A percentile compares a stretch with the other conserved stretches of the same genome.
These are phyloP conservation scores for Cristatella mucedo DNA, from an alignment of 2,888 invertebrate species.

Conservation along the genomic window DNA sequence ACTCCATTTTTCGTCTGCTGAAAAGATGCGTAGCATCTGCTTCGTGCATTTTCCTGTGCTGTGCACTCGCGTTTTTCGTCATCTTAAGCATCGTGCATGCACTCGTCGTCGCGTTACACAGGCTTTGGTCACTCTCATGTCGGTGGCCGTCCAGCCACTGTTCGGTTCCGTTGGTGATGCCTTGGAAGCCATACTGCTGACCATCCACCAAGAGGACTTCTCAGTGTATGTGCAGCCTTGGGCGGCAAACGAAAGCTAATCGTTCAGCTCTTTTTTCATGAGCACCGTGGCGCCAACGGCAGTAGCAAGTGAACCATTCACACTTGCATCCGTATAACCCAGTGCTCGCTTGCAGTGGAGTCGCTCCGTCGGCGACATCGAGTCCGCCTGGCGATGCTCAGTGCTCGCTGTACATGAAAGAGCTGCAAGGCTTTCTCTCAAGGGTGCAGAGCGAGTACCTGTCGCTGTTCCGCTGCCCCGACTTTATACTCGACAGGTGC, in stretches of 20 bases:
- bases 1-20: too few species aligned
- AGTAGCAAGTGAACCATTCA: too few species aligned
- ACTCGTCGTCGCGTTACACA: conserved; percentile 13
- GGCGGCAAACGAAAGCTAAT: too few species aligned
- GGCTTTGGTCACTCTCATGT: conserved; percentile 29
- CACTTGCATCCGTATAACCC: too few species aligned
- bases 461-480: conserved; percentile 51
- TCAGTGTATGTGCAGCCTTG: conserved; percentile 38
- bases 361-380: conserved; percentile 2
- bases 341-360: too few species aligned
- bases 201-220: conserved; percentile 68
- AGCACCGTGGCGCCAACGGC: too few species aligned
- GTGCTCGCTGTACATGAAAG: conserved; percentile 75
- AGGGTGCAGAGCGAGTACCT: conserved; percentile 56
- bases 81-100: background rate
- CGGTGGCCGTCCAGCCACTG: conserved; percentile 41
- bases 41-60: too few species aligned
- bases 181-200: conserved; percentile 72
- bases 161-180: conserved; percentile 63
- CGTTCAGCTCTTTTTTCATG: too few species aligned
- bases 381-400: conserved; percentile 19
- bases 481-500: conserved; percentile 43
- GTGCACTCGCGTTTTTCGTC: too few species aligned
- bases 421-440: conserved; percentile 64
- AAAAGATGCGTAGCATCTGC: too few species aligned